phyloP scores from a whole-genome alignment of 2,113 vertebrate genomes.

The Xyliphius kryptos region DNA sequence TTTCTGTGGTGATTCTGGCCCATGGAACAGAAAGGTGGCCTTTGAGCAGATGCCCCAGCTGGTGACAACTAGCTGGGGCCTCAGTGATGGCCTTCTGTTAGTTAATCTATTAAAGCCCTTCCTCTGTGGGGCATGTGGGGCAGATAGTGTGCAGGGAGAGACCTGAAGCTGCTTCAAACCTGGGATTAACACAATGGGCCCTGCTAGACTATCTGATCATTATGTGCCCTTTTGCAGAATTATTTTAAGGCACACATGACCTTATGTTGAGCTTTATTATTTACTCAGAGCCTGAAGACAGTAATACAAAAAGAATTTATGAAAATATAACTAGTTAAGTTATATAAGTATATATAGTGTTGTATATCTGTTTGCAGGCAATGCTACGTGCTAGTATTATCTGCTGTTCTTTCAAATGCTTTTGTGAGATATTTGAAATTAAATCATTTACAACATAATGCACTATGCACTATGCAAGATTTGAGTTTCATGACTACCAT shows the following conservation, averaged over 20 bases:
- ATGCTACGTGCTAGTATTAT: too few species aligned
- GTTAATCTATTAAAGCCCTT: slow-evolving; percentile 68
- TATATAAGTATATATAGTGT: too few species aligned
- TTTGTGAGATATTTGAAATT: too few species aligned
- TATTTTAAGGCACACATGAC: slow-evolving; percentile 11
- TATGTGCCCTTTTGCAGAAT: slow-evolving; percentile 17
- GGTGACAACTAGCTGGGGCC: slow-evolving; percentile 55
- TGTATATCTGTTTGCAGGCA: too few species aligned
- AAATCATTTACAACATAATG: too few species aligned
- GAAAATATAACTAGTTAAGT: too few species aligned
- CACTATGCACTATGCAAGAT: too few species aligned
- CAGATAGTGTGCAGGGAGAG: slow-evolving; percentile 34
- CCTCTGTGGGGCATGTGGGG: slow-evolving; percentile 46
- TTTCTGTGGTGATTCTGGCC: slow-evolving; percentile 60
- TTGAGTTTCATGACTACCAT: too few species aligned
- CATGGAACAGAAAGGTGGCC: slow-evolving; percentile 63
- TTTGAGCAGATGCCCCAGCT: slow-evolving; percentile 72
- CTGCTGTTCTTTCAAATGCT: too few species aligned
- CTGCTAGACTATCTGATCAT: slow-evolving; percentile 10
- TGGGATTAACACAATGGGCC: slow-evolving; percentile 22
- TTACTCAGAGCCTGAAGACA: too few species aligned
- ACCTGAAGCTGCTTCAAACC: too few species aligned
- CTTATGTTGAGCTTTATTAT: slow-evolving; percentile 16
- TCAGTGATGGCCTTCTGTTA: slow-evolving; percentile 57
- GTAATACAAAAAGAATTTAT: too few species aligned